phyloP scores from a whole-genome alignment of 2,888 invertebrate genomes.

The Drosophila melanocephala region DNA sequence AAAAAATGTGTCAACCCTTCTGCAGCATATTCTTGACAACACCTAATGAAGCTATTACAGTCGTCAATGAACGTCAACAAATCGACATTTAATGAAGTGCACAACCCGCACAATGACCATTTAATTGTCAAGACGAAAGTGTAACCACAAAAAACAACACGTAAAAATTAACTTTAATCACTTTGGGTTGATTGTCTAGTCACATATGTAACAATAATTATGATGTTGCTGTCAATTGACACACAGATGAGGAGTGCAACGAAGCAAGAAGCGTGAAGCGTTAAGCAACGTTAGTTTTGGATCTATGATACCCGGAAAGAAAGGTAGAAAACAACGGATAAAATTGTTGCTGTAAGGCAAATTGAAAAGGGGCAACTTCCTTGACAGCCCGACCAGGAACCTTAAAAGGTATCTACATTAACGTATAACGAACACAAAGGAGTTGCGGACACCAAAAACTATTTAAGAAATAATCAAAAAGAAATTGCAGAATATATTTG shows the following conservation, averaged over 20 bases:
- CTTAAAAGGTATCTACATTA: background rate
- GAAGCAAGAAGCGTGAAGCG: slow-evolving; percentile 61
- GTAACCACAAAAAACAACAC: slow-evolving; percentile 20
- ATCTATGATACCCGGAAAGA: background rate
- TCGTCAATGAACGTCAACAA: slow-evolving; percentile 78
- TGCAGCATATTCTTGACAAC: background rate
- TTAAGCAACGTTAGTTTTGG: slow-evolving; percentile 34
- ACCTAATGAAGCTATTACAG: slow-evolving; percentile 77
- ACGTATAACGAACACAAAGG: background rate
- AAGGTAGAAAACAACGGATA: background rate
- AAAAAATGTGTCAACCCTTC: slow-evolving; percentile 49
- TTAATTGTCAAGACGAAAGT: slow-evolving; percentile 58
- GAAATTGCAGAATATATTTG: background rate
- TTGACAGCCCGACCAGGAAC: background rate
- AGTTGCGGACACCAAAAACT: background rate
- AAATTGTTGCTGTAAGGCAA: background rate
- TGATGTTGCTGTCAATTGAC: slow-evolving; percentile 62
- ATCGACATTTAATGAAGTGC: slow-evolving; percentile 79
- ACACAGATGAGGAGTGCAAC: slow-evolving; percentile 6
- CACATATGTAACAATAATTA: slow-evolving; percentile 53
- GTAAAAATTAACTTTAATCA: slow-evolving; percentile 74
- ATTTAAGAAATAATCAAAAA: background rate
- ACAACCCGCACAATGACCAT: slow-evolving; percentile 77
- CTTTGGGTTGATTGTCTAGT: slow-evolving; percentile 46
- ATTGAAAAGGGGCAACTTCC: background rate